These are phyloP conservation scores for Rhagoletis zephyria DNA, from an alignment of 1,140 invertebrate genomes.

Conservation along the genomic window DNA sequence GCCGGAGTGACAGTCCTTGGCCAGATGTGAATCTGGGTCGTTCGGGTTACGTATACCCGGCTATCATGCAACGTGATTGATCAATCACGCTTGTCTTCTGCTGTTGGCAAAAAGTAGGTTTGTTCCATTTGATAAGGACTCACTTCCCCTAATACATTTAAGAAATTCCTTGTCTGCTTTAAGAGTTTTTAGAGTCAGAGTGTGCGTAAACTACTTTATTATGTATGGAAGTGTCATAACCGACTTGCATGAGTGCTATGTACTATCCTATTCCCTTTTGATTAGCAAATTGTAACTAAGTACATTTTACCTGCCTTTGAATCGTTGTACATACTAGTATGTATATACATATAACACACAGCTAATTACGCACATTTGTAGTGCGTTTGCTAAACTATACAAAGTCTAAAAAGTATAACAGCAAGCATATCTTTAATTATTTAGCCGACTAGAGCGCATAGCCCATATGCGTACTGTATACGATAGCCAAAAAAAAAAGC, in stretches of 20 bases:
- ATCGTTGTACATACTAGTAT: no score
- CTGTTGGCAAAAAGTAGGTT: no score
- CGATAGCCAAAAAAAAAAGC: background rate
- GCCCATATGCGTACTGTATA: background rate
- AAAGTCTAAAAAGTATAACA: background rate
- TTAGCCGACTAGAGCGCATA: background rate
- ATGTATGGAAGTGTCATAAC: background rate
- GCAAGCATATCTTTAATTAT: background rate
- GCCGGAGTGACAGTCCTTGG: no score
- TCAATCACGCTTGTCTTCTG: no score
- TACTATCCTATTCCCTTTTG: background rate
- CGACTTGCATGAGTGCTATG: background rate
- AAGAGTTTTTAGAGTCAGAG: background rate
- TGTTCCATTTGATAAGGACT: no score
- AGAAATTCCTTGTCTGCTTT: background rate
- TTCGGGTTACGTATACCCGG: no score
- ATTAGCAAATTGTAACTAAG: background rate
- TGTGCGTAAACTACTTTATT: background rate
- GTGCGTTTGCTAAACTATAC: background rate
- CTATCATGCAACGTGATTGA: no score
- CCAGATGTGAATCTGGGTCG: no score
- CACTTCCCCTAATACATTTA: no score
- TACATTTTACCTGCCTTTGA: background rate
- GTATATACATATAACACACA: background rate
- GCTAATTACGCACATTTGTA: slow-evolving; percentile 24